Evolutionary conservation across 2,113 vertebrate genomes (phyloP), one percentile per base, ranked within the genome.

Genomic region (Psilopsiagon aymara): DNA sequence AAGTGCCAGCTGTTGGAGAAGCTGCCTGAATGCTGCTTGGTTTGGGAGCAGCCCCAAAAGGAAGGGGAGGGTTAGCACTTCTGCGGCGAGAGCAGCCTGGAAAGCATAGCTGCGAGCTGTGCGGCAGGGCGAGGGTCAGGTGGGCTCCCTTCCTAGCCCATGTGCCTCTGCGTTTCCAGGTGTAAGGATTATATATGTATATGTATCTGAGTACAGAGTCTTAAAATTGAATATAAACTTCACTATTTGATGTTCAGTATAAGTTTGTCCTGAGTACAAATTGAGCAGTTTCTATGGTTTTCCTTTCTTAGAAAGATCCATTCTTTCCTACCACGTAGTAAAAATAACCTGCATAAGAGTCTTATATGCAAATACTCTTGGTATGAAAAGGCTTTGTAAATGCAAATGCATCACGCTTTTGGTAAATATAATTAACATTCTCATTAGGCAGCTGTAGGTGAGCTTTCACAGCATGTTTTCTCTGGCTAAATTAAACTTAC

Each of bases 281-380:
- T 24, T 3, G 27, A 79, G 47, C 39, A 2, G 62, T 71, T 82
- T 64, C 43, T 55, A 0, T 57, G 31, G 43, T 3, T 93, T 75
- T 91, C 44, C 7, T 79, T 82, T 64, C 52, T 17, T 73, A 27
- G 57, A 63, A 82, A 43, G 62, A 60, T 51, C 43, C 35, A 1
- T 64, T 84, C 39, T 88, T 85, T 73, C 31, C 62, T 82, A 53
- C 21, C 3, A 13, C 27, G 47, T 39, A 66, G 69, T 14, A 71
- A 78, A 78, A 95, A 60, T 79, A 71, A 87, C 25, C 39, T 81
- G 57, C 15, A 28, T 76, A 62, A 62, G 68, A 94, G 62, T 14
- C 18, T 11, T 66, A 5, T 11, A 17, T 73, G 69, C 60, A 77
- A 57, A 69, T 70, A 27, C 3, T 31, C 5, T 12, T 35, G n/a